A percentile compares a stretch with the other conserved stretches of the same genome.
Conservation (phyloP, 2,113 vertebrate species). For the Mustelus asterias region DNA sequence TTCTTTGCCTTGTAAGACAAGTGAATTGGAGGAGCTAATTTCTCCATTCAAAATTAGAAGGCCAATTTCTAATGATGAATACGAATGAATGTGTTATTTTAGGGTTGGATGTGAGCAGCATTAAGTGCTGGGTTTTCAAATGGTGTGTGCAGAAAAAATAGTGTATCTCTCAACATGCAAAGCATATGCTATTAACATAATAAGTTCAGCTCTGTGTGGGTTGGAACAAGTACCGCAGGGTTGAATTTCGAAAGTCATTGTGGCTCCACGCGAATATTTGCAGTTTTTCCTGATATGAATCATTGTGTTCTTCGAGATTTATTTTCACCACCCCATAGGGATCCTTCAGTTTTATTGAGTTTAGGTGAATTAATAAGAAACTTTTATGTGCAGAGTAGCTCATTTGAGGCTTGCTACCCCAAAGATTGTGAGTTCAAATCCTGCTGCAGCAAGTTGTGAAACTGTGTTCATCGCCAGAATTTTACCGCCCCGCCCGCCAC, state of each 20-base stretch:
- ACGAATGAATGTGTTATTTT: slow-evolving; percentile 25
- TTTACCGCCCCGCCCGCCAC: no score
- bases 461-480: not conserved
- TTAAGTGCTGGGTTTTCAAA: not conserved
- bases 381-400: not conserved
- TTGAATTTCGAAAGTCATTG: not conserved
- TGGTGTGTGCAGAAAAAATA: not conserved
- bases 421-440: not conserved
- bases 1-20: slow-evolving; percentile 20
- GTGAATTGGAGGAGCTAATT: slow-evolving; percentile 32
- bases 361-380: not conserved
- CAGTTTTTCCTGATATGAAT: slow-evolving; percentile 22
- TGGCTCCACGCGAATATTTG: not conserved
- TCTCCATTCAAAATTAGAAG: slow-evolving; percentile 25
- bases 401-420: not conserved
- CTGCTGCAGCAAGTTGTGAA: not conserved
- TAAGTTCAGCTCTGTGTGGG: not conserved
- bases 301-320: not conserved
- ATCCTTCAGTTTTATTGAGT: not conserved
- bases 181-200: not conserved
- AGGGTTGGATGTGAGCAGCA: slow-evolving; percentile 24
- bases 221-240: not conserved
- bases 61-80: slow-evolving; percentile 20
- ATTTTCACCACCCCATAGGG: not conserved
- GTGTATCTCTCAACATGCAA: not conserved